A percentile compares a stretch with the other conserved stretches of the same genome.
These are phyloP conservation scores for Troilus luridus DNA, from an alignment of 2,888 invertebrate species.

Conservation along the genomic window DNA sequence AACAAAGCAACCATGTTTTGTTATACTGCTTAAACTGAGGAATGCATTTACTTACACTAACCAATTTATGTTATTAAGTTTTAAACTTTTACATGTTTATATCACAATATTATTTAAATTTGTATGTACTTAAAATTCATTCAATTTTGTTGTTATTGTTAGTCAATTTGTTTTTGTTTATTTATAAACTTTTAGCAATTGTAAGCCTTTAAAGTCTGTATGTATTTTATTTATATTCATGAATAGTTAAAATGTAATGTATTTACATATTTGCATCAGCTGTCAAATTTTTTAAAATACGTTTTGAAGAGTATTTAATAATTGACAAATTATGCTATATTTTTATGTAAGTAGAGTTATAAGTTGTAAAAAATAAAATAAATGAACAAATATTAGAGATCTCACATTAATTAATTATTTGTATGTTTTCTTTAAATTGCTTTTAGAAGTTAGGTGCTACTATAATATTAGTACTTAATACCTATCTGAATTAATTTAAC, in stretches of 20 bases:
- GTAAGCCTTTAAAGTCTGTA: neutral
- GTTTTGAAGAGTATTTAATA: constrained; percentile 39
- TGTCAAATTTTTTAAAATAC: constrained; percentile 36
- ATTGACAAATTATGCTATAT: constrained; percentile 43
- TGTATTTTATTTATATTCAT: constrained; percentile 4
- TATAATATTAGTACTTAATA: constrained; percentile 29
- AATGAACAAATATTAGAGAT: neutral
- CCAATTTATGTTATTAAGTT: constrained; percentile 5
- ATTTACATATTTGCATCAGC: constrained; percentile 48
- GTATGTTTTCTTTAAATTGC: constrained; percentile 37
- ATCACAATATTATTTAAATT: constrained; percentile 20
- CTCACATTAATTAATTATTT: neutral
- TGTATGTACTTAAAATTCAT: neutral
- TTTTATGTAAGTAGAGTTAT: constrained; percentile 23
- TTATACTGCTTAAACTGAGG: neutral
- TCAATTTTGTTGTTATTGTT: constrained; percentile 34
- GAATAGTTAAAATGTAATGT: constrained; percentile 34
- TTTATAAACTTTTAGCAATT: constrained; percentile 24
- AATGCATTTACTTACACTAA: constrained; percentile 26
- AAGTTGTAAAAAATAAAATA: constrained; percentile 6
- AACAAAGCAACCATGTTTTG: neutral
- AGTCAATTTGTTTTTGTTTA: constrained; percentile 21
- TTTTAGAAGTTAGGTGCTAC: constrained; percentile 15
- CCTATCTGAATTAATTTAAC: neutral
- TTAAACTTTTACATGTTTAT: constrained; percentile 41